Percentiles rank a stretch among this genome's conserved stretches.
Evolutionary conservation across 2,113 vertebrate species (phyloP).

Genomic region (Urocitellus parryii): DNA sequence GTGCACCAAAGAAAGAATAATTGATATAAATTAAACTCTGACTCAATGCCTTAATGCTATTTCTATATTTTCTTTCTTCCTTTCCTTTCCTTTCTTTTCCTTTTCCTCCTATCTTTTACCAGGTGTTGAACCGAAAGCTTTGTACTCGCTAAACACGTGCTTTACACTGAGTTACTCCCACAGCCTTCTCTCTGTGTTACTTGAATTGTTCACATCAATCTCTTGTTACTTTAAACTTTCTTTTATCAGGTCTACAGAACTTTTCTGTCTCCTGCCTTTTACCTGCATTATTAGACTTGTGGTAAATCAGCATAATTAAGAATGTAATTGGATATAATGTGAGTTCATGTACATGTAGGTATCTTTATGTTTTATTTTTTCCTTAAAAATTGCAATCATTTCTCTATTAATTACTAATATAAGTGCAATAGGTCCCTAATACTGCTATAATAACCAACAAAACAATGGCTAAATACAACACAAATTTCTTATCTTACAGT

Average conservation of each 20-base stretch:
- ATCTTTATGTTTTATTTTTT: not conserved
- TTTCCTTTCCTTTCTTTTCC: too few relatives aligned
- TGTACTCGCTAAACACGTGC: too few relatives aligned
- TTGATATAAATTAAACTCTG: constrained; percentile 4
- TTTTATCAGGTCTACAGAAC: not conserved
- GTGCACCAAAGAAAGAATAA: not conserved
- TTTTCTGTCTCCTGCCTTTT: not conserved
- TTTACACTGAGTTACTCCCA: not conserved
- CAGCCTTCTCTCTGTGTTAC: not conserved
- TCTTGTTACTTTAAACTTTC: not conserved
- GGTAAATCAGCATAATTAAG: not conserved
- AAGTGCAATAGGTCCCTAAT: not conserved
- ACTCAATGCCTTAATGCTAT: constrained; percentile 11
- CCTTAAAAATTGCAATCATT: not conserved
- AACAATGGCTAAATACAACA: not conserved
- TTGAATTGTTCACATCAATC: not conserved
- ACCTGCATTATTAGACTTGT: not conserved
- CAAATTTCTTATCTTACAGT: not conserved
- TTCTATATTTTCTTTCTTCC: not conserved
- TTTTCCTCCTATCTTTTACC: too few relatives aligned
- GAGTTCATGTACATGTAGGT: not conserved
- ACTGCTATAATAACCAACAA: not conserved
- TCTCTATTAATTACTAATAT: not conserved
- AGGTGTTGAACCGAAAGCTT: too few relatives aligned
- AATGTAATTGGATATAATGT: not conserved